These are phyloP conservation scores for Recurvirostra avosetta DNA, from an alignment of 2,113 vertebrate genomes.

Conservation along the genomic window DNA sequence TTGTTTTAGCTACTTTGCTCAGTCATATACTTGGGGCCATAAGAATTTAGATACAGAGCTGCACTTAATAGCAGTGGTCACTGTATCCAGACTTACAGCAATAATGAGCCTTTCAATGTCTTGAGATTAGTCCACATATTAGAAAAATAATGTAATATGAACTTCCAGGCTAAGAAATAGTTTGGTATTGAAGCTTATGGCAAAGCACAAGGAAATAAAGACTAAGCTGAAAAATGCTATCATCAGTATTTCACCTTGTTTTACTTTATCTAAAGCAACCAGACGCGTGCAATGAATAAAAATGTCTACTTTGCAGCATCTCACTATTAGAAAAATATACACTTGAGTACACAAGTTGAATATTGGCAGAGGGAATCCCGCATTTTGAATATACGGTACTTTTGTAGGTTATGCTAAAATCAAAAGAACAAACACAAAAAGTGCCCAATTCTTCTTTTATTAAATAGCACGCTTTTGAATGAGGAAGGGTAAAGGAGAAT, in stretches of 20 bases:
- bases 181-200: not conserved
- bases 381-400: not conserved
- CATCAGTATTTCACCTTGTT: not conserved
- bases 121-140: not conserved
- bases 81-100: not conserved
- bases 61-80: not conserved
- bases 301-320: not conserved
- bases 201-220: not conserved
- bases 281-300: not conserved
- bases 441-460: not conserved
- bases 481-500: not conserved
- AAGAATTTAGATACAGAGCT: not conserved
- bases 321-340: not conserved
- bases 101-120: not conserved
- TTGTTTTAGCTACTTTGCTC: not conserved
- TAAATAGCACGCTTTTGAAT: not conserved
- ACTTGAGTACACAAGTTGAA: not conserved
- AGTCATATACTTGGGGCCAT: not conserved
- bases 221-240: constrained; percentile 10
- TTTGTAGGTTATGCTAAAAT: not conserved
- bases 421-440: not conserved
- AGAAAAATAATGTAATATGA: not conserved
- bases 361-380: not conserved
- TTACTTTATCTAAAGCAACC: constrained; percentile 34
- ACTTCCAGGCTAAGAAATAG: not conserved